Conservation (phyloP, 2,888 invertebrate genomes). For the Coremacera marginata region DNA sequence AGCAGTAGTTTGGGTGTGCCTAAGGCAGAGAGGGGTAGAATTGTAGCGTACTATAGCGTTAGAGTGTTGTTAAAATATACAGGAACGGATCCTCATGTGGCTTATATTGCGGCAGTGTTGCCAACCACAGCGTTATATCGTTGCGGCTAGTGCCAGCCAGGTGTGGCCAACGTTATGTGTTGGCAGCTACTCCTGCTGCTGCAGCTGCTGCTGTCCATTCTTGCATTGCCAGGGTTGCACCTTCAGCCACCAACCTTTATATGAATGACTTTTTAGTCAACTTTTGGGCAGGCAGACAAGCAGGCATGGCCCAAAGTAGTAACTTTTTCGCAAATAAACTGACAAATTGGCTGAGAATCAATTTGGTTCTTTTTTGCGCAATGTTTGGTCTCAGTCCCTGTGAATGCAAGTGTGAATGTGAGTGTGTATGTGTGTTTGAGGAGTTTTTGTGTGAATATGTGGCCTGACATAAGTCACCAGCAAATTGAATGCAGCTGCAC, state of each 20-base stretch:
- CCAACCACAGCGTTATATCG: conserved; percentile 18
- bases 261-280: too few relatives aligned
- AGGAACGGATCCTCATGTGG: neutral
- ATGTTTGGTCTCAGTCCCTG: neutral
- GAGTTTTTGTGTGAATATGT: neutral
- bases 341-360: conserved; percentile 36
- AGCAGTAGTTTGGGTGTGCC: neutral
- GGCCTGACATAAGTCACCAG: conserved; percentile 7
- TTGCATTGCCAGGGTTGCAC: neutral
- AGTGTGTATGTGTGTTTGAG: neutral
- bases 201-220: too few relatives aligned
- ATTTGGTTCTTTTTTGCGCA: conserved; percentile 34
- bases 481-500: conserved; percentile 14
- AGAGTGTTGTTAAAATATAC: neutral
- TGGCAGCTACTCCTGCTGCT: neutral
- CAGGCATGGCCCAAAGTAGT: neutral
- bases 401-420: neutral
- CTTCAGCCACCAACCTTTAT: neutral
- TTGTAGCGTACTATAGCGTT: neutral
- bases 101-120: conserved; percentile 20
- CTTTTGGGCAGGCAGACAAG: neutral
- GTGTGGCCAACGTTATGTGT: conserved; percentile 12
- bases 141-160: conserved; percentile 6
- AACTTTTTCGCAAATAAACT: conserved; percentile 34
- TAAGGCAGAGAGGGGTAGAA: neutral